Evolutionary conservation across 53 echinoderm and acorn worm genomes (phyloP).

Genomic region (Antedon mediterranea): DNA sequence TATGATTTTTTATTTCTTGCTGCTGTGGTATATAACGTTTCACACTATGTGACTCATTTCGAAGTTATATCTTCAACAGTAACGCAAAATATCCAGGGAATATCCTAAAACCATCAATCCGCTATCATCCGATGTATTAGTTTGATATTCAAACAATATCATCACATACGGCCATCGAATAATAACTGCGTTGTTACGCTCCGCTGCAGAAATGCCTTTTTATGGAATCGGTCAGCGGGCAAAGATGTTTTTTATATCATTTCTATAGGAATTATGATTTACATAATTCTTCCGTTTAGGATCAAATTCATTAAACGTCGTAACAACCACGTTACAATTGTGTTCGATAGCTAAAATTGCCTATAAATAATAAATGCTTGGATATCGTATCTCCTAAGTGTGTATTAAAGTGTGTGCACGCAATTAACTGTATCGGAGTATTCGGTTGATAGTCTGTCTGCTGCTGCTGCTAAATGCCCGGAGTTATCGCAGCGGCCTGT

Average conservation of each 20-base stretch:
- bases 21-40: too few relatives aligned
- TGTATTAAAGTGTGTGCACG: neutral
- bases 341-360: neutral
- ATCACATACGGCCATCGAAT: neutral
- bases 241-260: neutral
- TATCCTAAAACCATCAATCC: too few relatives aligned
- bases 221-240: neutral
- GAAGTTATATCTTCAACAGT: too few relatives aligned
- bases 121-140: too few relatives aligned
- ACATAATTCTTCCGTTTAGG: neutral
- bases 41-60: too few relatives aligned
- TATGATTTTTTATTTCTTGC: too few relatives aligned
- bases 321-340: neutral
- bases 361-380: neutral
- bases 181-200: neutral
- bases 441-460: neutral
- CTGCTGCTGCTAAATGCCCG: neutral
- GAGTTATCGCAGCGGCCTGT: neutral
- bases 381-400: neutral
- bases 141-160: neutral
- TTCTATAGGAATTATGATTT: neutral
- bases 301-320: neutral
- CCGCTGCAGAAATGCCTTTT: neutral
- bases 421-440: neutral
- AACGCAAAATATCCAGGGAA: too few relatives aligned